phyloP scores from a whole-genome alignment of 2,113 vertebrate genomes.

The Ochotona curzoniae region DNA sequence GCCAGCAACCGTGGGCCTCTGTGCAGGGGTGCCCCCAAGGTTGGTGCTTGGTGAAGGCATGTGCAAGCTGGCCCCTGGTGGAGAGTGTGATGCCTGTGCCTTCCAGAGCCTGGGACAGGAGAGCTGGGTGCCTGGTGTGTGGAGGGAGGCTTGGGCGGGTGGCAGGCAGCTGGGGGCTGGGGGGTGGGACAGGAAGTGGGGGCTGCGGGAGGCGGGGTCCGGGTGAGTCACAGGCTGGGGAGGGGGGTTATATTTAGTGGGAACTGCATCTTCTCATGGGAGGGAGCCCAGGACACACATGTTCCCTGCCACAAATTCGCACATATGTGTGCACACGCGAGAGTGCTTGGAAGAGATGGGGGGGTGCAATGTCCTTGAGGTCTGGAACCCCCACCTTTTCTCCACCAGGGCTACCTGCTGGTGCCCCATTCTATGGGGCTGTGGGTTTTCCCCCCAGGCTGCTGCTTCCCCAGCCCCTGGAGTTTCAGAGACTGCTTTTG shows the following conservation, averaged over 20 bases:
- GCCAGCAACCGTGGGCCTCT: neutral
- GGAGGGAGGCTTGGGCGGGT: slow-evolving; percentile 75
- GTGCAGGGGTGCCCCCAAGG: neutral
- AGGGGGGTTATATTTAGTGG: slow-evolving; percentile 84
- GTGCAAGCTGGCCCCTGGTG: slow-evolving; percentile 23
- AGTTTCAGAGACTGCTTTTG: slow-evolving; percentile 41
- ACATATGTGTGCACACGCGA: slow-evolving; percentile 76
- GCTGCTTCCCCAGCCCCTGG: neutral
- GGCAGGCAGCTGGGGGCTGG: slow-evolving; percentile 79
- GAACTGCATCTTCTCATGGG: slow-evolving; percentile 77
- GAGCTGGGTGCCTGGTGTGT: slow-evolving; percentile 73
- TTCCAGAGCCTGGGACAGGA: slow-evolving; percentile 68
- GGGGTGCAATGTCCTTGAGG: slow-evolving; percentile 16
- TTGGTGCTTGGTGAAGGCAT: slow-evolving; percentile 20
- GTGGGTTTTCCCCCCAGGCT: slow-evolving; percentile 34
- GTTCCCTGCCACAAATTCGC: slow-evolving; percentile 76
- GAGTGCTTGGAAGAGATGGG: slow-evolving; percentile 33
- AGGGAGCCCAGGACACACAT: slow-evolving; percentile 81
- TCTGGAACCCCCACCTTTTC: neutral
- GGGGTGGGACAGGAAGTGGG: slow-evolving; percentile 83
- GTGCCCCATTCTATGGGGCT: neutral
- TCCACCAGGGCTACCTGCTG: slow-evolving; percentile 39
- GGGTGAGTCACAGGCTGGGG: slow-evolving; percentile 82
- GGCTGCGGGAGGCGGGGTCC: slow-evolving; percentile 79
- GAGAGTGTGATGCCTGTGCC: slow-evolving; percentile 47